Evolutionary conservation across 2,888 invertebrate genomes (phyloP).

Genomic region (Eupithecia dodoneata): DNA sequence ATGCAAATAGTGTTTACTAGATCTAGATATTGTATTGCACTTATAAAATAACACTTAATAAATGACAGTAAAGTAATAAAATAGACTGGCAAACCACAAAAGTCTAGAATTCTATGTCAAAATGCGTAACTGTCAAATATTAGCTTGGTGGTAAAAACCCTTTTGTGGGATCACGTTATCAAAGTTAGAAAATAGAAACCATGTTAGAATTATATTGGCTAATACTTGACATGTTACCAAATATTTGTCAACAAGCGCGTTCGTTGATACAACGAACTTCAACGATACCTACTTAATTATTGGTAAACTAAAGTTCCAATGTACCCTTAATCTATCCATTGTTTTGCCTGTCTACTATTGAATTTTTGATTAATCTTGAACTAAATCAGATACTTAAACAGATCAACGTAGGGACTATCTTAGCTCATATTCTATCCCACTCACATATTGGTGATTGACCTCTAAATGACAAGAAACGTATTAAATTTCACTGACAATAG

Average conservation of each 20-base stretch:
- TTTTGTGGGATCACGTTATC: not conserved
- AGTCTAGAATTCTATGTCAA: not conserved
- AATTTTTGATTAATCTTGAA: not conserved
- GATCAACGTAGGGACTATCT: too few relatives aligned
- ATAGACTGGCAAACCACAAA: not conserved
- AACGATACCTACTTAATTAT: not conserved
- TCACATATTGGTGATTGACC: too few relatives aligned
- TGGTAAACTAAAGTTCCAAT: not conserved
- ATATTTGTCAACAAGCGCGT: not conserved
- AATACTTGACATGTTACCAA: not conserved
- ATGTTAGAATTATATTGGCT: not conserved
- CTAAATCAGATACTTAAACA: too few relatives aligned
- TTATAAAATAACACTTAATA: slow-evolving; percentile 16
- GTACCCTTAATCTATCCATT: not conserved
- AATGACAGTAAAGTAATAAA: not conserved
- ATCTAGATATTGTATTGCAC: slow-evolving; percentile 26
- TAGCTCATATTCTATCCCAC: too few relatives aligned
- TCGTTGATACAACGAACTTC: not conserved
- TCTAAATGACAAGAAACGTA: not conserved
- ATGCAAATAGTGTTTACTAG: slow-evolving; percentile 29
- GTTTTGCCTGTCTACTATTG: not conserved
- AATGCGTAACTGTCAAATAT: not conserved
- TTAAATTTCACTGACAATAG: not conserved
- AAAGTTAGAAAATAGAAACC: not conserved
- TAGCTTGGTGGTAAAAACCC: not conserved